Conservation (phyloP, 2,113 vertebrate genomes). For the Entelurus aequoreus region DNA sequence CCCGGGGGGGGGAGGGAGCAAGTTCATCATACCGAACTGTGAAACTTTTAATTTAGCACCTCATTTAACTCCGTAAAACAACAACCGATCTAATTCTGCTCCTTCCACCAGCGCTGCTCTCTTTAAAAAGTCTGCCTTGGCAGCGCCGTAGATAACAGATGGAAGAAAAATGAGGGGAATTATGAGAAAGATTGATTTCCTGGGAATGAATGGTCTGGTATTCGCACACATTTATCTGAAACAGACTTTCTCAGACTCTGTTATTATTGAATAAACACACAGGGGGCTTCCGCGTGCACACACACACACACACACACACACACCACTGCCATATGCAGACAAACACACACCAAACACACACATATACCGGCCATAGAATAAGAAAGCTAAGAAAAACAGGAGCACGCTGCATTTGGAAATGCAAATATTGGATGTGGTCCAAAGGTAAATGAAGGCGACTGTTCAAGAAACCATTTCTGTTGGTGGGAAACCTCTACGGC, state of each 20-base stretch:
- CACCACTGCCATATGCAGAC: constrained; percentile 18
- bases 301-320: constrained; percentile 6
- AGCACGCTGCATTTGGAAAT: constrained; percentile 16
- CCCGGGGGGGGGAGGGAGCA: not conserved
- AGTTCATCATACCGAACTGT: constrained; percentile 48
- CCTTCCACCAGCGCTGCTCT: constrained; percentile 29
- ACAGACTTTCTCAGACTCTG: constrained; percentile 56
- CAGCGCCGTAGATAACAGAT: constrained; percentile 67
- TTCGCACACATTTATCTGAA: constrained; percentile 66
- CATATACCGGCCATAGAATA: constrained; percentile 3
- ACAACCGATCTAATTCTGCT: constrained; percentile 61
- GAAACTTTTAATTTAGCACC: constrained; percentile 71
- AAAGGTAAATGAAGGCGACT: constrained; percentile 7
- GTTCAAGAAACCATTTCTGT: constrained; percentile 6
- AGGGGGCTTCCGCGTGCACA: not conserved
- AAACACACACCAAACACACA: constrained; percentile 31
- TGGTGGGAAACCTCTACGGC: not conserved
- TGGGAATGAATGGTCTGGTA: constrained; percentile 63
- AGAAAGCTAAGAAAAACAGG: constrained; percentile 35
- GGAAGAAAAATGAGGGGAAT: constrained; percentile 71
- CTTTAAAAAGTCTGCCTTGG: constrained; percentile 66
- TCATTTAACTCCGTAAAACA: constrained; percentile 68
- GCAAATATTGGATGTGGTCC: constrained; percentile 22
- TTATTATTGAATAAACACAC: constrained; percentile 62
- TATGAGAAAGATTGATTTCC: constrained; percentile 73